Evolutionary conservation across 2,888 invertebrate genomes (phyloP).

Genomic region (Halictus ligatus): DNA sequence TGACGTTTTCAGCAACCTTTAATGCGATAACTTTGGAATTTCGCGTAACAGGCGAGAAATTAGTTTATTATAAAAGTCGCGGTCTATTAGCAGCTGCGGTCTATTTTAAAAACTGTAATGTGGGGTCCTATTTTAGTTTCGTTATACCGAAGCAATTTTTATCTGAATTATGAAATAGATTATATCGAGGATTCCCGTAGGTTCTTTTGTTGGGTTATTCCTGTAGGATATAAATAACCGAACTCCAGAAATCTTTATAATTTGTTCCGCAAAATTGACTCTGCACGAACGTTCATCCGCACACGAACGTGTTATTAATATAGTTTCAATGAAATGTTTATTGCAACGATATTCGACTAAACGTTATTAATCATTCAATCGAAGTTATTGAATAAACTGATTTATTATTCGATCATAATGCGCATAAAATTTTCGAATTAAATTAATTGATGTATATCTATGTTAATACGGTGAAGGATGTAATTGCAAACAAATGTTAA

Average conservation of each 20-base stretch:
- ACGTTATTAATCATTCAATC: not conserved
- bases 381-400: not conserved
- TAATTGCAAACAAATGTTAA: not conserved
- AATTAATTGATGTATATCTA: not conserved
- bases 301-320: not conserved
- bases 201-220: too few species aligned
- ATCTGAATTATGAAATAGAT: too few species aligned
- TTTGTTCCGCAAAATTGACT: too few species aligned
- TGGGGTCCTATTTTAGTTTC: not conserved
- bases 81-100: not conserved
- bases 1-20: not conserved
- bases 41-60: not conserved
- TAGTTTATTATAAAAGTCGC: not conserved
- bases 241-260: not conserved
- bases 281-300: too few species aligned
- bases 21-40: not conserved
- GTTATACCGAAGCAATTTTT: too few species aligned
- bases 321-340: not conserved
- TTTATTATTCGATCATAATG: not conserved
- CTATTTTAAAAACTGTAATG: not conserved
- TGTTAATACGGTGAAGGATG: not conserved
- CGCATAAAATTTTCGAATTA: not conserved
- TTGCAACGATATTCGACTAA: not conserved
- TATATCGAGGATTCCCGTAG: too few species aligned
- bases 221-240: not conserved